These are phyloP conservation scores for Ibycter americanus DNA, from an alignment of 2,797 vertebrate species.

Conservation along the genomic window DNA sequence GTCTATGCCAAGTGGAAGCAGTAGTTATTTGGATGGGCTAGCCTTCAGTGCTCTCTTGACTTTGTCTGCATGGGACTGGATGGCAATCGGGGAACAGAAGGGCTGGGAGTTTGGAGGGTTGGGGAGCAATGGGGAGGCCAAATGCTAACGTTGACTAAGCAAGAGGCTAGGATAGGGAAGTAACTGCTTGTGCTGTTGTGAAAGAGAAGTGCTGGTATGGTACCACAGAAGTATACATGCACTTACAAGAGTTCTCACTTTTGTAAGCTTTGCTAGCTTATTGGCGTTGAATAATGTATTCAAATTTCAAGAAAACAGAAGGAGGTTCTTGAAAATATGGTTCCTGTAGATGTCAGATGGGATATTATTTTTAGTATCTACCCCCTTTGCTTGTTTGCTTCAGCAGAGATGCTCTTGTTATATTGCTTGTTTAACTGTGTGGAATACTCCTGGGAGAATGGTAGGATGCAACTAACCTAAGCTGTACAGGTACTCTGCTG, in stretches of 20 bases:
- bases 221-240: accelerated
- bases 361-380: neutral
- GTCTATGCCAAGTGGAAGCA: neutral
- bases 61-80: neutral
- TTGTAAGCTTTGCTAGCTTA: neutral
- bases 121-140: neutral
- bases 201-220: neutral
- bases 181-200: neutral
- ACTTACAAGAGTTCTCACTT: neutral
- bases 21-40: neutral
- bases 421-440: neutral
- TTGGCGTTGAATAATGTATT: neutral
- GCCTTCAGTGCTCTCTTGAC: neutral
- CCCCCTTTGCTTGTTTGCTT: neutral
- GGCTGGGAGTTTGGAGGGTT: neutral
- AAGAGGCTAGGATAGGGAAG: neutral
- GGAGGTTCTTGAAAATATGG: neutral
- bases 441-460: neutral
- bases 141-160: neutral
- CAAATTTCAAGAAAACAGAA: neutral
- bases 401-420: neutral
- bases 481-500: neutral
- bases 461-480: neutral
- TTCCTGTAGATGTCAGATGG: neutral
- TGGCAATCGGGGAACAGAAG: neutral